A percentile compares a stretch with the other conserved stretches of the same genome.
Conservation (phyloP, 2,888 invertebrate genomes). For the Linyphia triangularis region DNA sequence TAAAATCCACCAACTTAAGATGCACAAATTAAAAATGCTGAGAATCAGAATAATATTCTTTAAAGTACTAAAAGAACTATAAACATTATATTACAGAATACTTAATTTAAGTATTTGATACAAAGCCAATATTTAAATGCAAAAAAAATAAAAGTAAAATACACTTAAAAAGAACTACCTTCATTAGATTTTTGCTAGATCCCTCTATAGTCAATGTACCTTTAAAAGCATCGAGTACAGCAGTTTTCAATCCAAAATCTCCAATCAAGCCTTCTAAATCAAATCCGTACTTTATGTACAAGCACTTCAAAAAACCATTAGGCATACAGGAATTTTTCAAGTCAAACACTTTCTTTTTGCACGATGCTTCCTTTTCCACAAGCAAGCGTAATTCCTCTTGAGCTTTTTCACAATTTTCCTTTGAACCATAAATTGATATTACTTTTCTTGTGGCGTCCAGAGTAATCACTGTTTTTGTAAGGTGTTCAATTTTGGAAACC, state of each 20-base stretch:
- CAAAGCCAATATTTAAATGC: too few relatives aligned
- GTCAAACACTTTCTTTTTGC: slow-evolving; percentile 20
- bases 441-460: slow-evolving; percentile 10
- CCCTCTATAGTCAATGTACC: slow-evolving; percentile 44
- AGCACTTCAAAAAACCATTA: slow-evolving; percentile 52
- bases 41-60: too few relatives aligned
- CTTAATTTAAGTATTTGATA: too few relatives aligned
- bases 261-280: slow-evolving; percentile 46
- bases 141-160: not conserved
- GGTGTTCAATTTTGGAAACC: slow-evolving; percentile 8
- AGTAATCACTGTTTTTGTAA: slow-evolving; percentile 39
- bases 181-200: not conserved
- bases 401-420: slow-evolving; percentile 16
- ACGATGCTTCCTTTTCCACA: not conserved
- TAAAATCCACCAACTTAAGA: too few relatives aligned
- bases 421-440: slow-evolving; percentile 49
- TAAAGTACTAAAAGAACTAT: too few relatives aligned
- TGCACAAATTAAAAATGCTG: too few relatives aligned
- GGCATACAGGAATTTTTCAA: slow-evolving; percentile 41
- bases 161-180: slow-evolving; percentile 20
- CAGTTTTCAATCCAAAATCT: slow-evolving; percentile 34
- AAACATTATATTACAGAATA: too few relatives aligned
- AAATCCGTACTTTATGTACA: slow-evolving; percentile 49
- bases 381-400: slow-evolving; percentile 9
- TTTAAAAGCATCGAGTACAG: not conserved